Base-by-base conservation (phyloP, 2,113 vertebrate species). In the Talpa occidentalis region DNA sequence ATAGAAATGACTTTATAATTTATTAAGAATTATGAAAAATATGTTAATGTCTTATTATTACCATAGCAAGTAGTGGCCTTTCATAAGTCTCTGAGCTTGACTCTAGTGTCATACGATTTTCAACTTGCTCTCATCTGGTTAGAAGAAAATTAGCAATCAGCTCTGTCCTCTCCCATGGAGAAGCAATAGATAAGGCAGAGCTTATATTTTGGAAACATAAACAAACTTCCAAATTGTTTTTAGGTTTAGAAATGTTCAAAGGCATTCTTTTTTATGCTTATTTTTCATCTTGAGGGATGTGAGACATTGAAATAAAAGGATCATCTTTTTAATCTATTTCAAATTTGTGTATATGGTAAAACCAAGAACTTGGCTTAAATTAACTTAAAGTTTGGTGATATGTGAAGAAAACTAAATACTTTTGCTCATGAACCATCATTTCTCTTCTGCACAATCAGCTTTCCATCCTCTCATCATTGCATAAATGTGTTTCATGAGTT, bases 281-380 rank as follows among this genome's bases (percentile, higher is more conserved):
- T 35, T 94, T 93, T 94, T 83, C n/a, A 62, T 94, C 35, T 78
- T 88, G 16, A 93, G 73, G 40, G 84, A 95, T 89, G 26, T 3
- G 35, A 93, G 15, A 72, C 11, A 86, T 14, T 24, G 15, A 82
- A 91, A 66, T 87, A 72, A 91, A 91, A 82, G 21, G 3, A 26
- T 60, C 9, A 28, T 78, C 22, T 70, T 56, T 72, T 37, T 26
- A n/a, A 44, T 67, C 32, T 66, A 67, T 54, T 90, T 78, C 12
- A 28, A 47, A 79, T 64, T 64, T 90, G 52, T 73, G 83, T 44
- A 64, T 5, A 82, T 21, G 3, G 2, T 47, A 70, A 94, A 94
- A 52, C 12, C 24, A 79, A 86, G 10, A 91, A 37, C 30, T 81
- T 92, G n/a, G 7, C 9, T 80, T 78, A 56, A 77, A 56, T 73